These are phyloP conservation scores for Umimayanthus kanabou DNA, from an alignment of 92 coral and sea anemone species.

Conservation along the genomic window DNA sequence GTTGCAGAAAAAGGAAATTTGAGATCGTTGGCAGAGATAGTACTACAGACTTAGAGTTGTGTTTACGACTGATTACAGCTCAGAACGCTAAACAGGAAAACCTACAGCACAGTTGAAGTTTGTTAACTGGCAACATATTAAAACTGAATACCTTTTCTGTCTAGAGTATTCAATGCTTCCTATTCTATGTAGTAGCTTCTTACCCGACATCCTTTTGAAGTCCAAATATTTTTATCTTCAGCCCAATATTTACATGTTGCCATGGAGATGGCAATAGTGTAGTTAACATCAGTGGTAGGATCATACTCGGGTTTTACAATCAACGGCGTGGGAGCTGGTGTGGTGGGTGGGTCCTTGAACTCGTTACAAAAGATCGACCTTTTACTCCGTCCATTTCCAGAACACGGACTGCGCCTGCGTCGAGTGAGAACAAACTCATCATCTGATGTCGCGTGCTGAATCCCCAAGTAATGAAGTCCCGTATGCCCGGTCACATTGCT, in stretches of 20 bases:
- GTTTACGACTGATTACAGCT: too few relatives aligned
- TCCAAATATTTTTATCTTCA: constrained; percentile 71
- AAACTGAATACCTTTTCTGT: too few relatives aligned
- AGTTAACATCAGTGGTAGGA: constrained; percentile 74
- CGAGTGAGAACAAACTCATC: constrained; percentile 22
- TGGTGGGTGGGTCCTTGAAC: constrained; percentile 90
- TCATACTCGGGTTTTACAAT: constrained; percentile 57
- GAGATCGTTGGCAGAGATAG: background rate
- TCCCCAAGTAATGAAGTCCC: constrained; percentile 71
- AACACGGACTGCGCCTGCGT: constrained; percentile 80
- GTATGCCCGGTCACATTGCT: constrained; percentile 55
- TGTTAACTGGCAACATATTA: too few relatives aligned
- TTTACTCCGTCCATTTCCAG: constrained; percentile 71
- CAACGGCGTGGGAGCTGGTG: constrained; percentile 79
- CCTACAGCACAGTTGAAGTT: too few relatives aligned
- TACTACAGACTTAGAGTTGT: too few relatives aligned
- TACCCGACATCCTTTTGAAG: constrained; percentile 86
- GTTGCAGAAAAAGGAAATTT: background rate
- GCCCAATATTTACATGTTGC: constrained; percentile 88
- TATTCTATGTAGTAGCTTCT: constrained; percentile 15
- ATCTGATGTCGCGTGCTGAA: constrained; percentile 38
- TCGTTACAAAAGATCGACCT: constrained; percentile 74
- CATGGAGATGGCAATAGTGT: constrained; percentile 70
- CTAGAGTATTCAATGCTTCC: too few relatives aligned
- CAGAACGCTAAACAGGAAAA: too few relatives aligned